Percentiles rank a stretch among this genome's conserved stretches.
These are phyloP conservation scores for Aspiorhynchus laticeps DNA, from an alignment of 2,113 vertebrate genomes.

Conservation along the genomic window DNA sequence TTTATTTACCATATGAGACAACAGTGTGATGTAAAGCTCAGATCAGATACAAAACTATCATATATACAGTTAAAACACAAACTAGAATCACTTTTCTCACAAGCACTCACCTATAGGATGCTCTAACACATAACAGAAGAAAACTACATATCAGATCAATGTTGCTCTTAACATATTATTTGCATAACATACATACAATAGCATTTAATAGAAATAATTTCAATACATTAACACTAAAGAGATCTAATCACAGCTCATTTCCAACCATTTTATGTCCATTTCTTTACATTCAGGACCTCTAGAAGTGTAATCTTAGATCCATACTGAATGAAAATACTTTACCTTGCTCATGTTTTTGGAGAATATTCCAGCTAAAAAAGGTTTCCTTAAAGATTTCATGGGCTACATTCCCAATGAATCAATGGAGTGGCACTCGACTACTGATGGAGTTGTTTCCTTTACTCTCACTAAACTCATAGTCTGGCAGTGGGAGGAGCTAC, in stretches of 20 bases:
- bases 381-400: not conserved
- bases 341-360: slow-evolving; percentile 54
- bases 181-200: not conserved
- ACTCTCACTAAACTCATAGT: slow-evolving; percentile 37
- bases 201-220: not conserved
- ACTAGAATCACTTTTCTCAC: not conserved
- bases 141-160: not conserved
- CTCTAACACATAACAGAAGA: not conserved
- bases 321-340: not conserved
- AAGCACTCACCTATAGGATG: not conserved
- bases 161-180: not conserved
- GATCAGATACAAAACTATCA: not conserved
- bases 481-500: slow-evolving; percentile 63
- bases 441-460: slow-evolving; percentile 42
- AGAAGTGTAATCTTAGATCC: not conserved
- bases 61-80: not conserved
- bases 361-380: slow-evolving; percentile 24
- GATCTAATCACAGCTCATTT: not conserved
- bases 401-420: slow-evolving; percentile 29
- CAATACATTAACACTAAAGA: not conserved
- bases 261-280: not conserved
- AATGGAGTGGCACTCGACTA: not conserved
- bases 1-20: not conserved
- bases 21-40: not conserved
- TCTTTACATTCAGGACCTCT: not conserved